Evolutionary conservation across 1,140 invertebrate genomes (phyloP).

Genomic region (Dufourea novaeangliae): DNA sequence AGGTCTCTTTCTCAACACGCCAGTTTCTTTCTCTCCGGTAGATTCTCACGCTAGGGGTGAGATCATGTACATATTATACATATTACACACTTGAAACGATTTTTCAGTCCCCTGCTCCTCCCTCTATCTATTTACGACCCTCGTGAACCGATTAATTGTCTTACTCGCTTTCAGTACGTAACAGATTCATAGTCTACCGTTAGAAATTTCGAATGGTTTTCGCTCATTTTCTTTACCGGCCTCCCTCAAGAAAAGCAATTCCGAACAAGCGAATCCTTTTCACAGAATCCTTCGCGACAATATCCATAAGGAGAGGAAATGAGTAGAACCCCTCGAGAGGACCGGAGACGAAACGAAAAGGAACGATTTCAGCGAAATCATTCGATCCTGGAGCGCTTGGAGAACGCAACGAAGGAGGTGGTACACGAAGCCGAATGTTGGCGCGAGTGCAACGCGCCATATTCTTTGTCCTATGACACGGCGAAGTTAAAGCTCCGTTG

Average conservation of each 20-base stretch:
- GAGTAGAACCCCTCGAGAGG: too few species aligned
- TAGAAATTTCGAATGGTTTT: too few species aligned
- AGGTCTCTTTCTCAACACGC: background rate
- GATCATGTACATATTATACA: background rate
- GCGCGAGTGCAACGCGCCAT: conserved; percentile 67
- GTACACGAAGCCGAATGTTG: conserved; percentile 46
- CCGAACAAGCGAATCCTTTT: too few species aligned
- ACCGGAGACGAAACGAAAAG: background rate
- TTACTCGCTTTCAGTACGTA: too few species aligned
- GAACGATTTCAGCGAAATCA: background rate
- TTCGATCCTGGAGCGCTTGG: background rate
- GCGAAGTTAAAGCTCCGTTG: conserved; percentile 72
- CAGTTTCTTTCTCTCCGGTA: background rate
- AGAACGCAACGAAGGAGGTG: background rate
- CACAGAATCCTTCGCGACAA: too few species aligned
- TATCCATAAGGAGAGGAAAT: too few species aligned
- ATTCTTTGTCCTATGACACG: conserved; percentile 77
- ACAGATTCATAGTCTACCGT: too few species aligned
- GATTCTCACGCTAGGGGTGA: background rate
- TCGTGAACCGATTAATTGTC: too few species aligned
- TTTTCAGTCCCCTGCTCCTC: background rate
- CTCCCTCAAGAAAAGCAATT: too few species aligned
- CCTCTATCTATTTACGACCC: too few species aligned
- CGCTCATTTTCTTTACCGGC: too few species aligned
- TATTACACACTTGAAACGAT: background rate